Evolutionary conservation across 2,888 invertebrate species (phyloP).

Genomic region (Scrobipalpa atriplicella): DNA sequence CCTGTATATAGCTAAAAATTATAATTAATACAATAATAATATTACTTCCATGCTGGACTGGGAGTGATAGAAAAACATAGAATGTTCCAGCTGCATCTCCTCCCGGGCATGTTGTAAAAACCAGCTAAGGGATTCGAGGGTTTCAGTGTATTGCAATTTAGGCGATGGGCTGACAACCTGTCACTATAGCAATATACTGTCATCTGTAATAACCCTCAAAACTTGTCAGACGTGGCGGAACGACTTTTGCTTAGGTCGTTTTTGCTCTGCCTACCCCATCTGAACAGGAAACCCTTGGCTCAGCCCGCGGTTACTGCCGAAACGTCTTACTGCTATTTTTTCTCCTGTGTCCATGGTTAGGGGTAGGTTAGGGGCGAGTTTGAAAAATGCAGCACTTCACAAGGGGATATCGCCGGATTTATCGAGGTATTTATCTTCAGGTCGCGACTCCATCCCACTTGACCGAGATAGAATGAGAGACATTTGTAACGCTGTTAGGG

Average conservation of each 20-base stretch:
- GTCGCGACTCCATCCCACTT: slow-evolving; percentile 15
- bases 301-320: neutral
- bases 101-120: no score
- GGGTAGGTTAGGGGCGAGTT: slow-evolving; percentile 7
- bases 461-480: slow-evolving; percentile 10
- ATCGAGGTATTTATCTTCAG: slow-evolving; percentile 3
- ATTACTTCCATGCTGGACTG: no score
- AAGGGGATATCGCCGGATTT: slow-evolving; percentile 1
- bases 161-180: no score
- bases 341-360: neutral
- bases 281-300: neutral
- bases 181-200: no score
- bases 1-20: no score
- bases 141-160: no score
- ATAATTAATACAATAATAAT: no score
- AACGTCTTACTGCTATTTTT: neutral
- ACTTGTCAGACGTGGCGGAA: no score
- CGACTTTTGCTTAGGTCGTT: neutral
- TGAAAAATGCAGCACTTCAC: slow-evolving; percentile 15
- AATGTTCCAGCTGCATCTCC: no score
- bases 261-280: neutral
- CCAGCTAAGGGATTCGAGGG: no score
- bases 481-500: neutral
- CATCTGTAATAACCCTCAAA: no score
- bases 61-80: no score